Conservation (phyloP, 2,113 vertebrate species). For the Corythaixoides concolor region DNA sequence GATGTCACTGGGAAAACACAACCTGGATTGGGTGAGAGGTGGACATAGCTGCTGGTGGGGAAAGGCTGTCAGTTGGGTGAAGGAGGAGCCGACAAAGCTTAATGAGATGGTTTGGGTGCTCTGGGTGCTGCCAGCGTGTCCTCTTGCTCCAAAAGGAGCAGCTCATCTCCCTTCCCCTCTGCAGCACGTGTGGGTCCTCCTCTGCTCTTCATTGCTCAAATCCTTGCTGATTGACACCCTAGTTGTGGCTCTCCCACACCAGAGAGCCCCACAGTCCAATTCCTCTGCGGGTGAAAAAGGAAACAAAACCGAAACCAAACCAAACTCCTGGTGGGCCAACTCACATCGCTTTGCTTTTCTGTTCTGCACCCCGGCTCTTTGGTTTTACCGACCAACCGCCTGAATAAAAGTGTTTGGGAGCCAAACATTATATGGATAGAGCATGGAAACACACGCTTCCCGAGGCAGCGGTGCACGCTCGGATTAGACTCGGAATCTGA, state of each 20-base stretch:
- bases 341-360: neutral
- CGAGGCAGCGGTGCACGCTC: too few relatives aligned
- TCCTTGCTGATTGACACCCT: neutral
- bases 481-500: too few relatives aligned
- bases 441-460: accelerated
- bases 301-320: too few relatives aligned
- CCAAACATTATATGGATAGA: neutral
- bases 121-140: neutral
- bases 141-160: neutral
- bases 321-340: neutral
- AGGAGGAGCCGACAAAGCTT: neutral
- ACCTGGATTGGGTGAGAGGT: neutral
- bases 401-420: neutral
- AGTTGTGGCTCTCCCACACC: neutral
- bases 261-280: neutral
- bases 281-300: neutral
- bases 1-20: neutral
- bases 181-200: accelerated
- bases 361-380: neutral
- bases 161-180: neutral
- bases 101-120: neutral
- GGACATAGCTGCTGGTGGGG: neutral
- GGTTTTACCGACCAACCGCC: accelerated
- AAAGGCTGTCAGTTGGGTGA: neutral
- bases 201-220: neutral